Evolutionary conservation across 2,113 vertebrate genomes (phyloP).

Genomic region (Carlito syrichta): DNA sequence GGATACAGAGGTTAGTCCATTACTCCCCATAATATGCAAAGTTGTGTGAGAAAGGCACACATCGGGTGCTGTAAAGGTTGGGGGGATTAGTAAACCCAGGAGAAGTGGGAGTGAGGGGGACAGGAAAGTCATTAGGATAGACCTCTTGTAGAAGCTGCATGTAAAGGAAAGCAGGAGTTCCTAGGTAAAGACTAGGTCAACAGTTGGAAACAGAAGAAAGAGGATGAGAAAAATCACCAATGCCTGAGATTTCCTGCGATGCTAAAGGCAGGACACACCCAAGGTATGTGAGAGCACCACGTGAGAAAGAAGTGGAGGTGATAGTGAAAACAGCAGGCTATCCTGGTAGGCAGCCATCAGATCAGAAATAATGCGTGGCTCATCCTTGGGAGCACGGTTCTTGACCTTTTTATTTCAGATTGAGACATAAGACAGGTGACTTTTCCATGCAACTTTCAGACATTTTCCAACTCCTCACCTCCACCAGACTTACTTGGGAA

Average conservation of each 20-base stretch:
- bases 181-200: not conserved
- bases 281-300: not conserved
- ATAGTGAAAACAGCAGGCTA: not conserved
- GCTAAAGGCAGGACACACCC: not conserved
- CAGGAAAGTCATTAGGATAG: not conserved
- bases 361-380: not conserved
- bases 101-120: rapidly evolving
- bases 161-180: not conserved
- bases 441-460: not conserved
- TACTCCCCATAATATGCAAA: not conserved
- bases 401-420: not conserved
- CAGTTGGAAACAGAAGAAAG: not conserved
- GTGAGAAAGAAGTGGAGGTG: no score
- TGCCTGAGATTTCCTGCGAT: not conserved
- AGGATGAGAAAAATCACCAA: not conserved
- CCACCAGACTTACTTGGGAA: not conserved
- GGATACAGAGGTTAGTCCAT: not conserved
- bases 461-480: not conserved
- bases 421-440: not conserved
- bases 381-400: not conserved
- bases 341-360: not conserved
- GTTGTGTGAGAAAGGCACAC: not conserved
- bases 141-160: not conserved
- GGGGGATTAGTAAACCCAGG: no score
- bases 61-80: no score